Evolutionary conservation across 2,113 vertebrate species (phyloP).

Genomic region (Aviceda subcristata): DNA sequence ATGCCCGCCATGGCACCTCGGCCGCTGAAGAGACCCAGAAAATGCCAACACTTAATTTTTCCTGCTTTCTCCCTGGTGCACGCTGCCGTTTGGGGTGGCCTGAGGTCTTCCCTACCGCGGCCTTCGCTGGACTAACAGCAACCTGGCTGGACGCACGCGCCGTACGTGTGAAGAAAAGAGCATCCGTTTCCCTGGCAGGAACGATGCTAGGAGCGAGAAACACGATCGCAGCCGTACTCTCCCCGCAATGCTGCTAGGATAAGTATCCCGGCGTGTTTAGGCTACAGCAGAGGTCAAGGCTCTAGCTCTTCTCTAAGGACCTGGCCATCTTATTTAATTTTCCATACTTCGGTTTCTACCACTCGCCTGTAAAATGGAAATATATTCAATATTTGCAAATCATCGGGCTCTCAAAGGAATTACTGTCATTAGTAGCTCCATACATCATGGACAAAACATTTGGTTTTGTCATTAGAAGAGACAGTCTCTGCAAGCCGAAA

Average conservation of each 20-base stretch:
- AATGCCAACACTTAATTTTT: fast-evolving
- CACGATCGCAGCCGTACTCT: fast-evolving
- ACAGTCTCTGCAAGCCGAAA: background rate
- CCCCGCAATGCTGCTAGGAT: background rate
- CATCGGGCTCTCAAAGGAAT: background rate
- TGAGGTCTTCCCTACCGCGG: background rate
- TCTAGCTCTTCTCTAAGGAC: background rate
- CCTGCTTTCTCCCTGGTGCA: background rate
- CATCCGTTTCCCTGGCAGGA: background rate
- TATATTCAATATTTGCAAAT: conserved; percentile 26
- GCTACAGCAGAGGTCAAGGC: background rate
- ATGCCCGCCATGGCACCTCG: background rate
- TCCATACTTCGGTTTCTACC: background rate
- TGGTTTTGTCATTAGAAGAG: conserved; percentile 37
- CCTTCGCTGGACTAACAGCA: background rate
- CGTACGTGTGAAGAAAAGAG: background rate
- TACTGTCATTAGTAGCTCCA: conserved; percentile 6
- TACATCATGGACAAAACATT: conserved; percentile 1
- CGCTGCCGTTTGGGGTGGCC: background rate
- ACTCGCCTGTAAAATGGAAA: background rate
- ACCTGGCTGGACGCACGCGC: fast-evolving
- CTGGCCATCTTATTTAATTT: background rate
- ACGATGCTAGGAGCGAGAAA: fast-evolving
- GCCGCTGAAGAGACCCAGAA: background rate
- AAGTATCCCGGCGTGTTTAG: background rate